These are phyloP conservation scores for Gymnogyps californianus DNA, from an alignment of 2,113 vertebrate genomes.

Conservation along the genomic window DNA sequence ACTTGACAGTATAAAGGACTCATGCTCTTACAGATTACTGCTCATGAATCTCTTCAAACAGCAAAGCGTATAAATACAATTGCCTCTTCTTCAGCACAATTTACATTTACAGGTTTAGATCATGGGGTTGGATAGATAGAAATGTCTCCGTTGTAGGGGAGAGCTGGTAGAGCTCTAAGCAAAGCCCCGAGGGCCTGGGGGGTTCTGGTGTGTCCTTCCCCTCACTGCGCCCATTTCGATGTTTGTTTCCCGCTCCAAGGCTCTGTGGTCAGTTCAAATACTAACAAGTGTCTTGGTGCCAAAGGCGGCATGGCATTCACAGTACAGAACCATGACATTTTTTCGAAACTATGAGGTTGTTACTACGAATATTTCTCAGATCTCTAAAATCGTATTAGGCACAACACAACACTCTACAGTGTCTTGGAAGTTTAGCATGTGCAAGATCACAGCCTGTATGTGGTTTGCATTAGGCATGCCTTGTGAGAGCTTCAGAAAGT, in stretches of 20 bases:
- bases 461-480: neutral
- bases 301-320: rapidly evolving
- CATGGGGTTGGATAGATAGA: neutral
- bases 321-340: neutral
- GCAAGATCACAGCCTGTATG: neutral
- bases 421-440: neutral
- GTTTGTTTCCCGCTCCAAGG: neutral
- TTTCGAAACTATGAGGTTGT: neutral
- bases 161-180: neutral
- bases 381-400: neutral
- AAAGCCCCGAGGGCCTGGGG: neutral
- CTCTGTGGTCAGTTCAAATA: neutral
- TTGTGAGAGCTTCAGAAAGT: neutral
- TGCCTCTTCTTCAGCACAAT: neutral
- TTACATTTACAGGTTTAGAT: neutral
- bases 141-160: neutral
- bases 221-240: rapidly evolving
- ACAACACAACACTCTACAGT: neutral
- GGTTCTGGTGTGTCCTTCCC: neutral
- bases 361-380: neutral
- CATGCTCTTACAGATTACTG: neutral
- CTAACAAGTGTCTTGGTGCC: neutral
- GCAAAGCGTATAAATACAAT: neutral
- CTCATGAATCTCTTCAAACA: neutral
- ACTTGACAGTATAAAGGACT: neutral